These are phyloP conservation scores for Hypothenemus hampei DNA, from an alignment of 1,140 invertebrate species.

Conservation along the genomic window DNA sequence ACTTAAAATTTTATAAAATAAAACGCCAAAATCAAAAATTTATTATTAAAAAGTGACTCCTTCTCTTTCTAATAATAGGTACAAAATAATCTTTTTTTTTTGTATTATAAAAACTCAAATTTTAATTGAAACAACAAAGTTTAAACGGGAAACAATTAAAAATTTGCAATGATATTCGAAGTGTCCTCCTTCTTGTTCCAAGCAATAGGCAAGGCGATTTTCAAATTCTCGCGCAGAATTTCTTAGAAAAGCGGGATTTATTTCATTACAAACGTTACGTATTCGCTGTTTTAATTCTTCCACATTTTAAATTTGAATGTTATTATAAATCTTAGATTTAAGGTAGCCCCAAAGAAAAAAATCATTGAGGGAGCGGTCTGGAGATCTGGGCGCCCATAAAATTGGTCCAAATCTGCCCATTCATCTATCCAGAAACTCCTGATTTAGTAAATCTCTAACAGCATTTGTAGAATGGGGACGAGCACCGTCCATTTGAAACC, in stretches of 20 bases:
- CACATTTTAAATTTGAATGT: background rate
- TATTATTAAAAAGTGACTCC: too few species aligned
- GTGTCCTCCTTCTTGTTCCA: background rate
- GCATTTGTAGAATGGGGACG: too few species aligned
- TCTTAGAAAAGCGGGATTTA: constrained; percentile 1
- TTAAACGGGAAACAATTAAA: background rate
- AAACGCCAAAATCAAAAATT: too few species aligned
- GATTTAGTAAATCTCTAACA: too few species aligned
- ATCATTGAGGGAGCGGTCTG: background rate
- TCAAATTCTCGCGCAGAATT: background rate
- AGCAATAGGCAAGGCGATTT: background rate
- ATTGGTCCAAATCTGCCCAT: background rate
- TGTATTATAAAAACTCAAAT: background rate
- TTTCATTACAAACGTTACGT: background rate
- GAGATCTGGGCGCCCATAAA: background rate
- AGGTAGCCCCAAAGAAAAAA: background rate
- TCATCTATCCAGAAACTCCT: background rate
- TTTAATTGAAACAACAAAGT: background rate
- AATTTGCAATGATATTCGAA: background rate
- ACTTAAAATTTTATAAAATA: too few species aligned
- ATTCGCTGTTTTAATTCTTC: background rate
- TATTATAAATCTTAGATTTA: constrained; percentile 3
- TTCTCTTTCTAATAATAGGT: too few species aligned
- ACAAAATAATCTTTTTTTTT: too few species aligned
- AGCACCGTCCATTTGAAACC: background rate